A percentile compares a stretch with the other conserved stretches of the same genome.
Conservation (phyloP, 1,140 invertebrate genomes). For the Monomorium pharaonis region DNA sequence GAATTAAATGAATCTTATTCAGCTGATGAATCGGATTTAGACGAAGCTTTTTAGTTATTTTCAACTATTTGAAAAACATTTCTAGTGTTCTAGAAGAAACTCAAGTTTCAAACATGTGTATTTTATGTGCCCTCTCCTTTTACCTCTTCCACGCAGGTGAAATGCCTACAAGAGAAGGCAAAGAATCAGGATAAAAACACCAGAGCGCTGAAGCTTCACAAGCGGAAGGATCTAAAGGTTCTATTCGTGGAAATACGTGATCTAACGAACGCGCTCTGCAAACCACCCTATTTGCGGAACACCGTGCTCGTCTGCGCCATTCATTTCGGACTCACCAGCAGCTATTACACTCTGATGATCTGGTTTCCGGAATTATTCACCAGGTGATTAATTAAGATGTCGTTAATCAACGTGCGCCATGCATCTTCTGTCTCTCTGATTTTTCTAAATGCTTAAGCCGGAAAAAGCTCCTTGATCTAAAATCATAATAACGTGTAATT, state of each 20-base stretch:
- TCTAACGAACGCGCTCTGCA: constrained; percentile 89
- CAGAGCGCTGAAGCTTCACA: constrained; percentile 84
- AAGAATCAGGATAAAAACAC: constrained; percentile 85
- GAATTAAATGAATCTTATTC: no score
- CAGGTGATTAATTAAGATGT: constrained; percentile 71
- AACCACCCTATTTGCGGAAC: constrained; percentile 89
- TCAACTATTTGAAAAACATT: neutral
- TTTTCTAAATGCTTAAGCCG: neutral
- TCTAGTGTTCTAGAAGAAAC: neutral
- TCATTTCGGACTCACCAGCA: constrained; percentile 91
- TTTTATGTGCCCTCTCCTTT: neutral
- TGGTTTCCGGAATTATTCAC: constrained; percentile 93
- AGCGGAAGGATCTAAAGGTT: constrained; percentile 88
- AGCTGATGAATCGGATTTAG: no score
- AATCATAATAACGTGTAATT: neutral
- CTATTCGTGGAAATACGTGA: constrained; percentile 88
- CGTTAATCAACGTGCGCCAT: no score
- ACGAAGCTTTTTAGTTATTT: neutral
- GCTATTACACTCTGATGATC: constrained; percentile 93
- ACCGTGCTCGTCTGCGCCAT: constrained; percentile 90
- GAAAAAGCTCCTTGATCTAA: neutral
- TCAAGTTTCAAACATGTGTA: no score
- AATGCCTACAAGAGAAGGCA: constrained; percentile 87
- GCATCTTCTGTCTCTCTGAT: no score
- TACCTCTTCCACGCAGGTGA: constrained; percentile 87